These are phyloP conservation scores for Semaprochilodus insignis DNA, from an alignment of 2,797 vertebrate genomes.

Conservation along the genomic window DNA sequence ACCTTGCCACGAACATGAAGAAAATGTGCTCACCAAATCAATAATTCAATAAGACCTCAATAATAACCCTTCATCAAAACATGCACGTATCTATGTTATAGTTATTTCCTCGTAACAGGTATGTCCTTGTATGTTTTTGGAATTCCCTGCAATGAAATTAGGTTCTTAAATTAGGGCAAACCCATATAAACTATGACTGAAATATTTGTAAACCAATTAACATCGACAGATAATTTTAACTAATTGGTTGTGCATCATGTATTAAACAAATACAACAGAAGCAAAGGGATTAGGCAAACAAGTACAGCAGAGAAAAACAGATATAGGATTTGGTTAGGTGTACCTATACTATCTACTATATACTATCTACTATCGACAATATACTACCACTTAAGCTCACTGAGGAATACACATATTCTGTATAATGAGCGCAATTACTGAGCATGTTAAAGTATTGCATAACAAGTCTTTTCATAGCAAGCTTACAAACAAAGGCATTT, in stretches of 20 bases:
- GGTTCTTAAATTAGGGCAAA: too few relatives aligned
- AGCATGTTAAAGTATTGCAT: neutral
- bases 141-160: neutral
- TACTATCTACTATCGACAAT: neutral
- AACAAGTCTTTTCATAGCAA: neutral
- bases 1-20: neutral
- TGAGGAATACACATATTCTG: neutral
- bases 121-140: neutral
- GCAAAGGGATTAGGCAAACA: neutral
- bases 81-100: too few relatives aligned
- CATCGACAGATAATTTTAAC: neutral
- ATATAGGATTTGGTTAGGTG: neutral
- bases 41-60: neutral
- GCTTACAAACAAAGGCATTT: slow-evolving; percentile 32
- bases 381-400: neutral
- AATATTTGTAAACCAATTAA: neutral
- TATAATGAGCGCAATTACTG: neutral
- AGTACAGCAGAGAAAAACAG: neutral
- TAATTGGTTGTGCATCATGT: neutral
- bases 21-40: neutral
- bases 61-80: neutral
- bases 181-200: neutral
- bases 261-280: neutral
- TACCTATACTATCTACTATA: neutral
- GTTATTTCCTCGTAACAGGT: neutral